A percentile compares a stretch with the other conserved stretches of the same genome.
Conservation (phyloP, 2,888 invertebrate species). For the Parascotia fuliginaria region DNA sequence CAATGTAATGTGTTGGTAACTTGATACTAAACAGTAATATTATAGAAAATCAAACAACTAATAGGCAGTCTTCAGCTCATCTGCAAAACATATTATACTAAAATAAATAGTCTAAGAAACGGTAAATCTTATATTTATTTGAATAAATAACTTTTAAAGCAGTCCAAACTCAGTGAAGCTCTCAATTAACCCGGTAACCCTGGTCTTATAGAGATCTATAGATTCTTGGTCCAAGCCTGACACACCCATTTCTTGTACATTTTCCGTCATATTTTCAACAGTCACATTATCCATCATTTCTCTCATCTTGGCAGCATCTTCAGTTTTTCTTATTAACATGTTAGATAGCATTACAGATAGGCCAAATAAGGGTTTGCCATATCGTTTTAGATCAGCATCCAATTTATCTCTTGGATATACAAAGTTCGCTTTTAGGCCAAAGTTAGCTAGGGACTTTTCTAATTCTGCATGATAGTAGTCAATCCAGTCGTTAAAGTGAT, state of each 20-base stretch:
- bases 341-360: conserved; percentile 29
- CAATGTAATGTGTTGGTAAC: too few species aligned
- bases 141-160: neutral
- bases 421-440: conserved; percentile 37
- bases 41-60: too few species aligned
- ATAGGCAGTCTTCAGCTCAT: too few species aligned
- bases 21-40: too few species aligned
- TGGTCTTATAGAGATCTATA: conserved; percentile 18
- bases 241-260: conserved; percentile 1
- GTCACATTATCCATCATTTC: conserved; percentile 10
- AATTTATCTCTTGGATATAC: conserved; percentile 45
- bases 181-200: conserved; percentile 32
- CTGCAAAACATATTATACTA: too few species aligned
- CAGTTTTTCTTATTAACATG: conserved; percentile 31
- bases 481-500: conserved; percentile 48
- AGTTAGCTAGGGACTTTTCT: conserved; percentile 38
- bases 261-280: neutral
- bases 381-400: conserved; percentile 45
- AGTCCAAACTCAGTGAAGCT: conserved; percentile 30
- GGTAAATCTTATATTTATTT: too few species aligned
- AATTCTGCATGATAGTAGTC: conserved; percentile 47
- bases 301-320: conserved; percentile 37
- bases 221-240: conserved; percentile 19
- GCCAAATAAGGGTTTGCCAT: conserved; percentile 37
- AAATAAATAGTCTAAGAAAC: too few species aligned